phyloP scores from a whole-genome alignment of 2,113 vertebrate genomes.

The Jaculus jaculus region DNA sequence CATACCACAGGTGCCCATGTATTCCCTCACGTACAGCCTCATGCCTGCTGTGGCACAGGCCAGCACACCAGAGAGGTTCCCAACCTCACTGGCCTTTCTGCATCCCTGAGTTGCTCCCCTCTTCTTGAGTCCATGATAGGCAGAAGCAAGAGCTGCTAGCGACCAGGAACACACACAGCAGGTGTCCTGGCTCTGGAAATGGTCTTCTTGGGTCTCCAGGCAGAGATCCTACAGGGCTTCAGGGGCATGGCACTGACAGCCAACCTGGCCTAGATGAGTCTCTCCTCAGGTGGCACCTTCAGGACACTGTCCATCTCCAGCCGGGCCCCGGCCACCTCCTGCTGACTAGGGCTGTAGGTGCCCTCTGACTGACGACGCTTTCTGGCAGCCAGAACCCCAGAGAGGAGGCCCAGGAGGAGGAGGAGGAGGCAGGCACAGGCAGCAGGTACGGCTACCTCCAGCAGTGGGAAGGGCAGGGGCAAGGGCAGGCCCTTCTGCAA shows the following conservation, averaged over 20 bases:
- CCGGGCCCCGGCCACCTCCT: slow-evolving; percentile 96
- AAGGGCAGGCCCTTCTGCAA: slow-evolving; percentile 88
- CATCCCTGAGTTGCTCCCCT: slow-evolving; percentile 66
- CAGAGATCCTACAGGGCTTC: background rate
- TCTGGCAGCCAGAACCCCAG: slow-evolving; percentile 93
- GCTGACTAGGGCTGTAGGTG: slow-evolving; percentile 97
- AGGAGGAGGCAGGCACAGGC: slow-evolving; percentile 92
- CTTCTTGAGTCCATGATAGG: background rate
- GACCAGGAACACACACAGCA: background rate
- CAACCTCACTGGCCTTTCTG: background rate
- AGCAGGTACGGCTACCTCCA: slow-evolving; percentile 93
- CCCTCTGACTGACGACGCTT: slow-evolving; percentile 97
- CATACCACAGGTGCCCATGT: background rate
- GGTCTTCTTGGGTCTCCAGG: background rate
- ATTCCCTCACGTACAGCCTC: background rate
- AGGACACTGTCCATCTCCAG: slow-evolving; percentile 99
- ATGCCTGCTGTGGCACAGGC: background rate
- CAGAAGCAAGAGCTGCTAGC: background rate
- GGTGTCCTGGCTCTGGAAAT: background rate
- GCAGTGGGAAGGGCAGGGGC: slow-evolving; percentile 87
- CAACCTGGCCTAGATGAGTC: slow-evolving; percentile 76
- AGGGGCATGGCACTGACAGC: background rate
- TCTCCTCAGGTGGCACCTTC: slow-evolving; percentile 97
- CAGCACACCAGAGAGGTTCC: background rate
- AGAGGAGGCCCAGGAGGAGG: slow-evolving; percentile 89